These are phyloP conservation scores for Helarctos malayanus DNA, from an alignment of 2,797 vertebrate species.

Conservation along the genomic window DNA sequence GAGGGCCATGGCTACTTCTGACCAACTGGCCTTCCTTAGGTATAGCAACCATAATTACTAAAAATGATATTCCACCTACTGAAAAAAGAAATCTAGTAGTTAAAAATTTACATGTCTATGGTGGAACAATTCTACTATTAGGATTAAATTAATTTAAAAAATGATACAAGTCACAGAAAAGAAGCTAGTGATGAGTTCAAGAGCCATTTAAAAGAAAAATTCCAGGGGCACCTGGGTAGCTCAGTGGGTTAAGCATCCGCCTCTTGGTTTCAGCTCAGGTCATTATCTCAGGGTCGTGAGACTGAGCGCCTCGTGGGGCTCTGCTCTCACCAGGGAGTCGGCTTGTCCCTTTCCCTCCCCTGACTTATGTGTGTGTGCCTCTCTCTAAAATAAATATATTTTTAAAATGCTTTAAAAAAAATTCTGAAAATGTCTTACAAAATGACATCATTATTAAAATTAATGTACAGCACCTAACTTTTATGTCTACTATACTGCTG, in stretches of 20 bases:
- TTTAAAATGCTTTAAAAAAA: not conserved
- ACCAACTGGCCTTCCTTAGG: constrained; percentile 8
- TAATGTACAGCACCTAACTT: not conserved
- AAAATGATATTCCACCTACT: not conserved
- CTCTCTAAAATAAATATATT: not conserved
- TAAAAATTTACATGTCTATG: constrained; percentile 15
- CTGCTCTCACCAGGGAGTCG: not conserved
- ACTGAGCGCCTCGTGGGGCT: not conserved
- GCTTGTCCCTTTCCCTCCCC: not conserved
- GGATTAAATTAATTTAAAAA: constrained; percentile 22
- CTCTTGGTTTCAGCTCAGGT: not conserved
- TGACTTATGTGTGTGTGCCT: not conserved
- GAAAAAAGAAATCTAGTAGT: constrained; percentile 29
- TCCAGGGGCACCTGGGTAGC: not conserved
- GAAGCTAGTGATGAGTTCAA: not conserved
- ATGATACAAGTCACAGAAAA: constrained; percentile 17
- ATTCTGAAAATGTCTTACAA: constrained; percentile 45
- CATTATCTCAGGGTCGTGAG: not conserved
- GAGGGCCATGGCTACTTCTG: not conserved
- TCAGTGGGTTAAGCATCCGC: not conserved
- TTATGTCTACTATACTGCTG: not conserved
- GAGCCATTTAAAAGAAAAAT: not conserved
- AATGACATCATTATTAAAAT: constrained; percentile 24
- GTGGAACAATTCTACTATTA: not conserved
- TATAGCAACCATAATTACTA: not conserved